These are phyloP conservation scores for Peromyscus leucopus DNA, from an alignment of 2,113 vertebrate species.

Conservation along the genomic window DNA sequence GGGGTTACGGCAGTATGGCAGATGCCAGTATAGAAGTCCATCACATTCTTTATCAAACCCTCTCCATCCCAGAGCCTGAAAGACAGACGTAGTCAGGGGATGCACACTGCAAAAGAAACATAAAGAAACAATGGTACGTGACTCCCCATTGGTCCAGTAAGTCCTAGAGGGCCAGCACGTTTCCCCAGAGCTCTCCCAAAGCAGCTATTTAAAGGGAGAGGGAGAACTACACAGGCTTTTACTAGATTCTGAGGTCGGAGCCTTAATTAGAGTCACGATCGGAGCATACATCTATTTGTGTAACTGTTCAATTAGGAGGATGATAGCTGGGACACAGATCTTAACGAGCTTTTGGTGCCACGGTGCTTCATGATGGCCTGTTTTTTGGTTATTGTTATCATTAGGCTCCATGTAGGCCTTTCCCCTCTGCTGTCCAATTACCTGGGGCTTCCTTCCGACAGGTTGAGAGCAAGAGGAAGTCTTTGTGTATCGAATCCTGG, in stretches of 20 bases:
- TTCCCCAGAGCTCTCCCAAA: constrained; percentile 50
- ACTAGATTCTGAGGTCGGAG: constrained; percentile 71
- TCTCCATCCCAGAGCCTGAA: neutral
- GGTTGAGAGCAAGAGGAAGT: neutral
- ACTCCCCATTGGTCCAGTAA: constrained; percentile 50
- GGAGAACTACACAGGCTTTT: constrained; percentile 38
- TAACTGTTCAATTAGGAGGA: constrained; percentile 79
- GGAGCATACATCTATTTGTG: constrained; percentile 71
- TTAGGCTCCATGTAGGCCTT: constrained; percentile 38
- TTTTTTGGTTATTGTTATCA: constrained; percentile 66
- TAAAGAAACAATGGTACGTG: neutral
- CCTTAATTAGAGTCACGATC: constrained; percentile 76
- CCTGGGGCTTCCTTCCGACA: constrained; percentile 24
- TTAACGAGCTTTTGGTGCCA: constrained; percentile 74
- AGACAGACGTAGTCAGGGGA: neutral
- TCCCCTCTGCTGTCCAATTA: constrained; percentile 39
- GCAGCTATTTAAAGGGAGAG: constrained; percentile 44
- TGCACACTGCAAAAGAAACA: neutral
- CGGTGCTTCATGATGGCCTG: constrained; percentile 21
- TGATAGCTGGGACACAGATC: constrained; percentile 73
- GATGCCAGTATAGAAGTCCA: neutral
- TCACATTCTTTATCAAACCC: neutral
- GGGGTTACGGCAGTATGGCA: neutral
- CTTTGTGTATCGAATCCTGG: neutral
- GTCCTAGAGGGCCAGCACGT: constrained; percentile 15